Base-by-base conservation (phyloP, 2,113 vertebrate species). In the Spheniscus mendiculus region DNA sequence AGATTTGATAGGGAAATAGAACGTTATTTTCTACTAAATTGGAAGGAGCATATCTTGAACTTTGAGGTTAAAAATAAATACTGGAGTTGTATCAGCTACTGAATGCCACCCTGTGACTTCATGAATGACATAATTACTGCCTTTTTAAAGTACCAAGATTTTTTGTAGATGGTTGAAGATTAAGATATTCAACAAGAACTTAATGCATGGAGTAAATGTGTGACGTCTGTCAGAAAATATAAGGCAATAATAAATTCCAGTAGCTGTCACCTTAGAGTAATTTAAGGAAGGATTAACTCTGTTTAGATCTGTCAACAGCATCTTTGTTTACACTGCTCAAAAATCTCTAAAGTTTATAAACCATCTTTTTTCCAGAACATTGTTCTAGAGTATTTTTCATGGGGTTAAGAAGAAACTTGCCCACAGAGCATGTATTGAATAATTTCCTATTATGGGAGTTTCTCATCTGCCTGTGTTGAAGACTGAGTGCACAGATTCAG, bases 21-120 rank as follows among this genome's bases (percentile, higher is more conserved):
- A 62, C 1, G 7, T 49, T 55, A 44, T 73, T 95, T 69, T 77
- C 23, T 73, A 9, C 23, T 83, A 36, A 77, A 62, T 23, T 59
- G 8, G 26, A 94, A 89, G 26, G 15, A 13, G 59, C 0, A 3
- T 21, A 36, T 50, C 38, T 81, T 59, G 55, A 67, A 80, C 16
- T 3, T 38, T 58, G 30, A 85, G 11, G 40, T 91, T 82, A 90
- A 95, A 96, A 85, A 66, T 69, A 95, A 94, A 83, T 52, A 38
- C 20, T 58, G 12, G 23, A 52, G 3, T 67, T 89, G 4, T 30
- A 55, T 69, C 26, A 89, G 34, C 27, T 18, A 47, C 19, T 62
- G 36, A 89, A 95, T 82, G 6, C 4, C 10, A 76, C 62, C 53
- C 30, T 36, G 11, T 69, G 52, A 42, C 9, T 74, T 79, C 16